A percentile compares a stretch with the other conserved stretches of the same genome.
These are phyloP conservation scores for Notiomystis cincta DNA, from an alignment of 2,113 vertebrate genomes.

Conservation along the genomic window DNA sequence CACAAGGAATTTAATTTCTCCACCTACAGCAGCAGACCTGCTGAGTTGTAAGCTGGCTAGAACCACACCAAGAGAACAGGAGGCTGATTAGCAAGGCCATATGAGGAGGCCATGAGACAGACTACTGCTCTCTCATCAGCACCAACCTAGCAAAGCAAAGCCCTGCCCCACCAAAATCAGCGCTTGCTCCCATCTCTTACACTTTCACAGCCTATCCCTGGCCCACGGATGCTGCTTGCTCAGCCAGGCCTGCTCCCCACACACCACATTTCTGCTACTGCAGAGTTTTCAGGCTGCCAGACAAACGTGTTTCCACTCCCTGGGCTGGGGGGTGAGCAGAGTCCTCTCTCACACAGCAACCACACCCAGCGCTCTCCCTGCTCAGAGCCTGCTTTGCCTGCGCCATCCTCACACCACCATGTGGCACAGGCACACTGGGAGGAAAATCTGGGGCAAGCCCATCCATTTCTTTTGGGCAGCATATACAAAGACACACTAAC, in stretches of 20 bases:
- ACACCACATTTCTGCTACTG: rapidly evolving
- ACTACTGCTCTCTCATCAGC: background rate
- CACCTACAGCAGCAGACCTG: background rate
- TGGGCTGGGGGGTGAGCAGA: rapidly evolving
- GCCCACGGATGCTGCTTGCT: rapidly evolving
- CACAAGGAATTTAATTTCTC: background rate
- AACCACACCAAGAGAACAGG: rapidly evolving
- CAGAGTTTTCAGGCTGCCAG: background rate
- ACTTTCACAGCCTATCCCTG: background rate
- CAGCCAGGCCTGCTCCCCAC: rapidly evolving
- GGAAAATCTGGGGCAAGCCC: background rate
- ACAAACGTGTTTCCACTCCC: rapidly evolving
- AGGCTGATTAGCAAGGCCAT: background rate
- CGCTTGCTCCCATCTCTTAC: rapidly evolving
- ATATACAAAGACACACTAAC: background rate
- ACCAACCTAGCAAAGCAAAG: background rate
- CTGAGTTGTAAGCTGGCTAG: background rate
- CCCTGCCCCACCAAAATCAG: background rate
- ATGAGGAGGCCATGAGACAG: rapidly evolving
- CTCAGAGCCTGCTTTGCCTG: background rate
- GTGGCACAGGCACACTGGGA: rapidly evolving
- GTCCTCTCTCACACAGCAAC: rapidly evolving
- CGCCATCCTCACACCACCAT: background rate
- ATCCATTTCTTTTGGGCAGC: background rate
- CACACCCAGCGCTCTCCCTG: rapidly evolving